Percentiles rank a stretch among this genome's conserved stretches.
phyloP scores from a whole-genome alignment of 2,797 vertebrate species.

The Champsocephalus gunnari region DNA sequence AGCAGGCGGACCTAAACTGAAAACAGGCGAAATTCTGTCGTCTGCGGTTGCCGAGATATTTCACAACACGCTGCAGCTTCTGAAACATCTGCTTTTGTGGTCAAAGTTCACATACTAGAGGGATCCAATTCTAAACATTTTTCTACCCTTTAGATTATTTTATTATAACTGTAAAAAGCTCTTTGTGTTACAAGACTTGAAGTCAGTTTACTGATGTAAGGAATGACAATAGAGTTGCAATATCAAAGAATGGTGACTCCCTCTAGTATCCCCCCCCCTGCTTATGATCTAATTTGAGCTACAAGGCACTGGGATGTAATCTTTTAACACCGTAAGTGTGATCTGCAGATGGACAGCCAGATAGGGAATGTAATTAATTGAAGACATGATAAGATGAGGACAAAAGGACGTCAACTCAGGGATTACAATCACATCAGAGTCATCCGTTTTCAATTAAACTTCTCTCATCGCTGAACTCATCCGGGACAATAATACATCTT shows the following conservation, averaged over 20 bases:
- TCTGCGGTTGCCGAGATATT: neutral
- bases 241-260: slow-evolving; percentile 11
- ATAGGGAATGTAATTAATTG: slow-evolving; percentile 61
- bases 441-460: slow-evolving; percentile 31
- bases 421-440: slow-evolving; percentile 49
- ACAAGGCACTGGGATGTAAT: slow-evolving; percentile 56
- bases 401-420: slow-evolving; percentile 23
- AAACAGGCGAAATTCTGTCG: slow-evolving; percentile 32
- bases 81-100: slow-evolving; percentile 8
- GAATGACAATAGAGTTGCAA: slow-evolving; percentile 2
- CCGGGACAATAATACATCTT: slow-evolving; percentile 17
- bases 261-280: slow-evolving; percentile 1
- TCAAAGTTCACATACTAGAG: slow-evolving; percentile 10
- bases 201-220: neutral
- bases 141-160: neutral
- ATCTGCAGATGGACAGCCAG: slow-evolving; percentile 51
- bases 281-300: slow-evolving; percentile 29
- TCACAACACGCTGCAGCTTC: slow-evolving; percentile 2
- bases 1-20: slow-evolving; percentile 23
- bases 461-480: slow-evolving; percentile 29
- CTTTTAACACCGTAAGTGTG: slow-evolving; percentile 49
- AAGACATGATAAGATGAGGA: slow-evolving; percentile 45
- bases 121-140: neutral
- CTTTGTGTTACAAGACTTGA: neutral
- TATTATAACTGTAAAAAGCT: neutral